Evolutionary conservation across 2,113 vertebrate genomes (phyloP).

Genomic region (Tyto alba): DNA sequence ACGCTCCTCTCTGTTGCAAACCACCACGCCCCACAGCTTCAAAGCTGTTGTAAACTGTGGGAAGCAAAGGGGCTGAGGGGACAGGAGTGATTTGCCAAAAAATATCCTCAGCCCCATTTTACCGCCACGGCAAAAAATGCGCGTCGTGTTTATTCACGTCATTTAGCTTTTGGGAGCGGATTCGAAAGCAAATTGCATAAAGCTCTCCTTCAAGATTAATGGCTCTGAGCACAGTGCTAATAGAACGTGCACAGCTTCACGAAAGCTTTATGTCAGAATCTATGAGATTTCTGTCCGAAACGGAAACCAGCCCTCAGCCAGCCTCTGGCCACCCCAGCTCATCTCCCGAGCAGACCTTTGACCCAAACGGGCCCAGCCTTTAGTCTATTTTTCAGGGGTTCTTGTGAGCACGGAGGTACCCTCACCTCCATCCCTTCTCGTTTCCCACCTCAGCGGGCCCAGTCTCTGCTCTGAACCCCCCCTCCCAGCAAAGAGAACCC

Average conservation of each 20-base stretch:
- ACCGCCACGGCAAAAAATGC: rapidly evolving
- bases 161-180: neutral
- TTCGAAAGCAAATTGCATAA: neutral
- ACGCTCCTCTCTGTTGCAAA: rapidly evolving
- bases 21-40: rapidly evolving
- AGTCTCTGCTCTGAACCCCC: neutral
- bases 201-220: neutral
- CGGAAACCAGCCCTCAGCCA: neutral
- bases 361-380: neutral
- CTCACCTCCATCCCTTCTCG: neutral
- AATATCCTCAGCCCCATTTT: neutral
- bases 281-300: neutral
- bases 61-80: neutral
- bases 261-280: neutral
- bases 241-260: neutral
- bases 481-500: neutral
- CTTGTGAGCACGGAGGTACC: neutral
- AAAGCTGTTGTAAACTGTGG: neutral
- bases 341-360: neutral
- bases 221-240: neutral
- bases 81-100: no score
- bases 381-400: neutral
- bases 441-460: neutral
- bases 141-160: neutral
- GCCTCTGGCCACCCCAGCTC: neutral